These are phyloP conservation scores for Engystomops pustulosus DNA, from an alignment of 2,113 vertebrate species.

Conservation along the genomic window DNA sequence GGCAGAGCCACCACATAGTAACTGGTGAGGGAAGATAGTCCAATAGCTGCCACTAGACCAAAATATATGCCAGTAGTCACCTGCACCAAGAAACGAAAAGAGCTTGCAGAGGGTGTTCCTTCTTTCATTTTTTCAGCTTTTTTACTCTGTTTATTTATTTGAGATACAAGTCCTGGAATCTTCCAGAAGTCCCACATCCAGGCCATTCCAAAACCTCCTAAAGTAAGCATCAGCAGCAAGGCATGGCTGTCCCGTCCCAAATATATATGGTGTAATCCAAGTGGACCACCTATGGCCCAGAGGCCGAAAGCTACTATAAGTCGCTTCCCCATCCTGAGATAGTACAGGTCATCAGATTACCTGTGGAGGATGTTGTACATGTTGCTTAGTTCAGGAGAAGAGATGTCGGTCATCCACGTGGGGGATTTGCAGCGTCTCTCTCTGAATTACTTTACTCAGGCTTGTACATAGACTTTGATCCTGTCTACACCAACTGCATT, in stretches of 20 bases:
- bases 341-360: neutral
- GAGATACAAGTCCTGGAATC: conserved; percentile 82
- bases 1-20: conserved; percentile 84
- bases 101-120: conserved; percentile 69
- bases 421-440: neutral
- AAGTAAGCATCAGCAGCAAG: conserved; percentile 87
- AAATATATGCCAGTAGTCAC: conserved; percentile 85
- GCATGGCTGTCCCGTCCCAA: conserved; percentile 87
- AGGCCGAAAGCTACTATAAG: conserved; percentile 81
- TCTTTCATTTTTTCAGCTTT: neutral
- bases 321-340: conserved; percentile 79
- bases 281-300: conserved; percentile 84
- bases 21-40: conserved; percentile 78
- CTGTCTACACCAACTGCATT: neutral
- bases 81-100: conserved; percentile 79
- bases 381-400: neutral
- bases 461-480: conserved; percentile 51
- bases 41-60: conserved; percentile 79
- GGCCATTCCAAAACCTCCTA: conserved; percentile 85
- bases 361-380: neutral
- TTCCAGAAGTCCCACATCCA: conserved; percentile 86
- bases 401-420: neutral
- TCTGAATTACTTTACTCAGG: conserved; percentile 1
- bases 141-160: conserved; percentile 71
- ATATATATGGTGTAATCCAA: conserved; percentile 91